These are phyloP conservation scores for Manis crassicaudata DNA, from an alignment of 2,797 vertebrate species.

Conservation along the genomic window DNA sequence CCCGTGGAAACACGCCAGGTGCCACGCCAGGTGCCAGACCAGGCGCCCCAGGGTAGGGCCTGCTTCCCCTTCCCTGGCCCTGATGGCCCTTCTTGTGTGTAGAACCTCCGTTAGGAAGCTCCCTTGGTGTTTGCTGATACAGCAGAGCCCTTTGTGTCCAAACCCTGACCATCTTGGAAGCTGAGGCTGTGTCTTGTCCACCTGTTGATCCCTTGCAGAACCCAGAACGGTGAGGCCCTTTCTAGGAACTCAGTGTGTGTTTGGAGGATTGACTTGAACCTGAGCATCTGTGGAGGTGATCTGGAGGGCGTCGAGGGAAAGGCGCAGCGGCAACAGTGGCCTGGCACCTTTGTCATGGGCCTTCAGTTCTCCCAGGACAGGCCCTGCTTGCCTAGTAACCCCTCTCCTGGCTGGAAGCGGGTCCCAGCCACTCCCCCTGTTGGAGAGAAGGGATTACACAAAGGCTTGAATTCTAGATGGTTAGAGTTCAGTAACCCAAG, in stretches of 20 bases:
- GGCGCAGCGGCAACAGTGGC: neutral
- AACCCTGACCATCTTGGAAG: neutral
- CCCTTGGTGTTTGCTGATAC: neutral
- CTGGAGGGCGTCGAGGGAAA: neutral
- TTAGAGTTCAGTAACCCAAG: neutral
- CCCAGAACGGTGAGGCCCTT: neutral
- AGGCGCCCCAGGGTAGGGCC: neutral
- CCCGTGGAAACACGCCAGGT: neutral
- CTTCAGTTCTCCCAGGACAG: neutral
- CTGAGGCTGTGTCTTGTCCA: neutral
- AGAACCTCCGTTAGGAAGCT: neutral
- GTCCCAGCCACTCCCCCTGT: neutral
- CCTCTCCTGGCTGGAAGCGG: neutral
- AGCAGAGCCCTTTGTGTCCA: neutral
- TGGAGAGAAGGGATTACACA: neutral
- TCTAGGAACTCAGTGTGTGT: neutral
- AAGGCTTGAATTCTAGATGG: neutral
- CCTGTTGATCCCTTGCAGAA: neutral
- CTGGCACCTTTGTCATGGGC: neutral
- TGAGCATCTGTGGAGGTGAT: neutral
- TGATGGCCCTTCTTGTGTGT: neutral
- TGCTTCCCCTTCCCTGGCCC: neutral
- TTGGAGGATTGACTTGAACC: neutral
- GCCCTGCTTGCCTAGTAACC: neutral
- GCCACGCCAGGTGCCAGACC: neutral